Base-by-base conservation (phyloP, 1,140 invertebrate genomes). In the Cotesia vestalis region DNA sequence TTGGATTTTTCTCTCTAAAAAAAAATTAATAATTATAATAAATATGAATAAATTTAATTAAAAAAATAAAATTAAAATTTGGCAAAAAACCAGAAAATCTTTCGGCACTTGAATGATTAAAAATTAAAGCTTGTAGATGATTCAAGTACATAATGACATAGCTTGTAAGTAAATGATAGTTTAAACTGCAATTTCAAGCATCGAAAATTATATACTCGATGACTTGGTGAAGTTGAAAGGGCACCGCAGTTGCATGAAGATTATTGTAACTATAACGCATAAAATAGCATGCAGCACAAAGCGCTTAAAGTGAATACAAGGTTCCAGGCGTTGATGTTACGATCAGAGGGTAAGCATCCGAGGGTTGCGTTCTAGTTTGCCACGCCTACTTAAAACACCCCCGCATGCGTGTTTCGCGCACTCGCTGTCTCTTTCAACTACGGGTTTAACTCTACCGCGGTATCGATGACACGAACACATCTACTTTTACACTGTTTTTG, bases 371-470 rank as follows among this genome's bases (percentile, higher is more conserved):
- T 46, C 40, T 55, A 55, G 53, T 71, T 64, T n/a, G 62, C 69
- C 61, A 71, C 69, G 69, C 69, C 69, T 61, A 5, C 60, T 55
- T 17, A 63, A 66, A 59, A 64, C 69, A 71, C 69, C 69, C 69
- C 69, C 69, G 52, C 62, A 57, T 71, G 62, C 69, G 69, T 71
- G 69, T 38, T 53, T 51, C 12, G n/a, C 36, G 20, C 59, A 38
- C 35, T 61, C 17, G 4, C 59, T 27, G 11, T 61, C 59, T 61
- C 59, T 61, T 5, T 61, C 17, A 17, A 20, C 59, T 27, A 4
- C 53, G n/a, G 4, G 2, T 17, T n/a, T 55, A 17, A 55, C 12
- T 55, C n/a, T 57, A n/a, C 12, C 36, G 20, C 34, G n/a, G 3
- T 4, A 34, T n/a, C n/a, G 36, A 38, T 40, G 46, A 70, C 38